Conservation (phyloP, 2,113 vertebrate species). For the Phyllopteryx taeniolatus region DNA sequence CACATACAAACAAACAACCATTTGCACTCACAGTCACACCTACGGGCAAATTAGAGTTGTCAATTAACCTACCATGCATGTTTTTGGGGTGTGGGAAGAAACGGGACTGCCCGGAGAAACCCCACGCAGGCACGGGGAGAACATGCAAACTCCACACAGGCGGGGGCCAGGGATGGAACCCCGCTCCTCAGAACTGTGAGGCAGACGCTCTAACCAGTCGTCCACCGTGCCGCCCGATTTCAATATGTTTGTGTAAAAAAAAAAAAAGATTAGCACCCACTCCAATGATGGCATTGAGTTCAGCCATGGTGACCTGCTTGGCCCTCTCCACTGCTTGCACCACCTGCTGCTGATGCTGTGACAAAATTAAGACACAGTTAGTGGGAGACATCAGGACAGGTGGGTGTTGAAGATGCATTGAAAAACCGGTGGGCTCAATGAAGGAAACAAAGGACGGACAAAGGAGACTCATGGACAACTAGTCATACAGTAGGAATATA, state of each 20-base stretch:
- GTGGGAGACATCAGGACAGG: background rate
- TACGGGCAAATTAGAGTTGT: no score
- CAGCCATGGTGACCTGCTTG: conserved; percentile 74
- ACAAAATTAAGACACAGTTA: background rate
- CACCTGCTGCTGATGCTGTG: conserved; percentile 73
- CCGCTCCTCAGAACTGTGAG: no score
- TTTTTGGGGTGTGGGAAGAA: no score
- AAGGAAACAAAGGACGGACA: conserved; percentile 2
- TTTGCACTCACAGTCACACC: no score
- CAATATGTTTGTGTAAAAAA: background rate
- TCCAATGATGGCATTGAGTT: conserved; percentile 71
- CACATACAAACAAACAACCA: no score
- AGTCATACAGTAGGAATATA: background rate
- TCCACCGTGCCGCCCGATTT: no score
- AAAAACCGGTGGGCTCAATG: background rate
- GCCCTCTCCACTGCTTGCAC: conserved; percentile 72
- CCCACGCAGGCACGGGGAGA: no score
- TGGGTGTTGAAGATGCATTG: background rate
- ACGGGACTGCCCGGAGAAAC: no score
- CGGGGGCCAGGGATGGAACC: no score
- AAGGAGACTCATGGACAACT: background rate
- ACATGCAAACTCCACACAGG: no score
- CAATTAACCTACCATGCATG: no score
- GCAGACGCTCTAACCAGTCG: no score
- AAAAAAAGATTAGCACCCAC: conserved; percentile 46